Base-by-base conservation (phyloP, 2,797 vertebrate species). In the Buphagus erythrorhynchus region DNA sequence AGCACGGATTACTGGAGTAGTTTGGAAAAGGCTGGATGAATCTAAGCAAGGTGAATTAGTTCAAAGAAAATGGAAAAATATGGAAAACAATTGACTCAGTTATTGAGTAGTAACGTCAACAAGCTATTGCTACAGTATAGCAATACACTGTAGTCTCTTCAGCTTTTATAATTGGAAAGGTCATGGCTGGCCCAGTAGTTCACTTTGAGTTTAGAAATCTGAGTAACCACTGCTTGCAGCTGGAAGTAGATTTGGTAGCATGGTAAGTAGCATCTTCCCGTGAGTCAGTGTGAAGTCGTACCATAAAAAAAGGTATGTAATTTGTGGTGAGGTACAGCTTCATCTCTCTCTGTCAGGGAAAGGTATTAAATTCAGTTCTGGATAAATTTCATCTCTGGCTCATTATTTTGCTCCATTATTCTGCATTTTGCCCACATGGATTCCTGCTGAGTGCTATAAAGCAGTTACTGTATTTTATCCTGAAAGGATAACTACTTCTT, bases 381-480 rank as follows among this genome's bases (percentile, higher is more conserved):
- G 36, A 59, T 63, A 84, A 78, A 67, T 88, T 90, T 87, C 0
- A 52, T 90, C 49, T 63, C 48, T 87, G 42, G 16, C 20, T 90
- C 26, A 46, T 83, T 92, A 45, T 95, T 96, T 92, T 77, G 3
- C 21, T 74, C 15, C 13, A n/a, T 82, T 92, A 49, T 82, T 49
- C 36, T 75, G 52, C n/a, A 19, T 93, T 90, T 95, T 93, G 35
- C 31, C 48, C 79, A 61, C 57, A 58, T 12, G 82, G 74, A 71
- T 89, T 96, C 61, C 74, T 72, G 20, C 24, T 67, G 52, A 85
- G 45, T 46, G 31, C 36, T 77, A 46, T 80, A 72, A 72, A 87
- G 61, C 45, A 54, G 22, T 76, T 85, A 49, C 67, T 71, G n/a
- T 79, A 82, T 87, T 96, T 92, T 91, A 93, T 75, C 61, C 35